Conservation (phyloP, 2,113 vertebrate genomes). For the Takifugu bimaculatus region DNA sequence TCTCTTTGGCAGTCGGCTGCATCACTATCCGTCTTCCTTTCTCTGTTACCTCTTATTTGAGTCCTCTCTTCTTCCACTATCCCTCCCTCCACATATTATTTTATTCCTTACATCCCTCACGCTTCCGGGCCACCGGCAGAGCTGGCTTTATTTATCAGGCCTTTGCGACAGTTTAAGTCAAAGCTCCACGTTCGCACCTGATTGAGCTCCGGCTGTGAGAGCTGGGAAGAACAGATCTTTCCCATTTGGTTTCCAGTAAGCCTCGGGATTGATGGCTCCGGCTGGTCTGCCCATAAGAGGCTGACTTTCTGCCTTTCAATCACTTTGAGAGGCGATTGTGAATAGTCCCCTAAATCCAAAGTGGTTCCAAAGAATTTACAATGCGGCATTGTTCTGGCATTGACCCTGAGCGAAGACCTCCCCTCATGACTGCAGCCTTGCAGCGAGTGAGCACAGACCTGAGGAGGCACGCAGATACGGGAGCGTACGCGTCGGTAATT, state of each 20-base stretch:
- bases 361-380: slow-evolving; percentile 39
- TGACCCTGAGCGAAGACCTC: slow-evolving; percentile 51
- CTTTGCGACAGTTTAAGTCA: slow-evolving; percentile 65
- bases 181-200: slow-evolving; percentile 46
- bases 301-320: slow-evolving; percentile 54
- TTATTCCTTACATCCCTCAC: slow-evolving; percentile 39
- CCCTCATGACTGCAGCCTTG: slow-evolving; percentile 31
- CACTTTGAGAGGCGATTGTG: slow-evolving; percentile 35
- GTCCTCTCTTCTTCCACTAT: not conserved
- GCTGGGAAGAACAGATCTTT: slow-evolving; percentile 59
- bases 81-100: slow-evolving; percentile 1
- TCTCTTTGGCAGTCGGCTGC: slow-evolving; percentile 52
- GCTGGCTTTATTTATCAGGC: slow-evolving; percentile 58
- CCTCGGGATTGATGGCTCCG: slow-evolving; percentile 52
- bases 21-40: slow-evolving; percentile 47
- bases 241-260: slow-evolving; percentile 66
- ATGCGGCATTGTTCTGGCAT: slow-evolving; percentile 52
- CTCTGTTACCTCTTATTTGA: slow-evolving; percentile 1
- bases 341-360: slow-evolving; percentile 43
- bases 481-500: slow-evolving; percentile 56
- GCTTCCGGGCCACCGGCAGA: slow-evolving; percentile 22
- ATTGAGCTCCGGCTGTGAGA: slow-evolving; percentile 60
- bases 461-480: slow-evolving; percentile 45
- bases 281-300: slow-evolving; percentile 52
- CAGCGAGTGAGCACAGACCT: slow-evolving; percentile 30